phyloP scores from a whole-genome alignment of 2,113 vertebrate genomes.

The Megaleporinus macrocephalus region DNA sequence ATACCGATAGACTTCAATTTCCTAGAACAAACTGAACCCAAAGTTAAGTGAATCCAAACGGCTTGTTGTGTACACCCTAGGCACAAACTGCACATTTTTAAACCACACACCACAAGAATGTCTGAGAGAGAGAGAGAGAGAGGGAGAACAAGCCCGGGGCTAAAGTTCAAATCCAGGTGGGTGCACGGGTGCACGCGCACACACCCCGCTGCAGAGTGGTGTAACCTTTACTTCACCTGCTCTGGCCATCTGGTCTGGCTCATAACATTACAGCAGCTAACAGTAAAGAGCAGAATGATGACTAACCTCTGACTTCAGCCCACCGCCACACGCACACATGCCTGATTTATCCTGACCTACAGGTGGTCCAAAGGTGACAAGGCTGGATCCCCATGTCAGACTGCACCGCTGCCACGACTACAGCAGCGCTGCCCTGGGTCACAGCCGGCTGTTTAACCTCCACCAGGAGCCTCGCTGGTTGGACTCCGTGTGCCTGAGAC shows the following conservation, averaged over 20 bases:
- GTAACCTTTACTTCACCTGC: constrained; percentile 30
- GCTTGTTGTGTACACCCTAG: background rate
- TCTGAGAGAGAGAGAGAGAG: constrained; percentile 1
- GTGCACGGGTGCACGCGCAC: background rate
- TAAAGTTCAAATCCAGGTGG: constrained; percentile 18
- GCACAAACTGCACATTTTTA: background rate
- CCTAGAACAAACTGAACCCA: background rate
- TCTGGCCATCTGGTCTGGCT: constrained; percentile 27
- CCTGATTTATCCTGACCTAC: constrained; percentile 12
- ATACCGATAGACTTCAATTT: background rate
- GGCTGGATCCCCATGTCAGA: background rate
- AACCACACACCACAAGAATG: constrained; percentile 5
- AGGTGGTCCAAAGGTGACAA: constrained; percentile 20
- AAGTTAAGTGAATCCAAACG: background rate
- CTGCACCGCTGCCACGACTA: background rate
- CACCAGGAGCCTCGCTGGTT: background rate
- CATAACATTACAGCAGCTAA: constrained; percentile 18
- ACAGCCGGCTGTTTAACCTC: background rate
- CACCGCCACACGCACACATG: background rate
- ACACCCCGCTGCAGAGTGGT: background rate
- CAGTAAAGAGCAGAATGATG: constrained; percentile 24
- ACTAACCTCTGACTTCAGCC: constrained; percentile 22
- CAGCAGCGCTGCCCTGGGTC: background rate
- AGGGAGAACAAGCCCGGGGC: background rate
- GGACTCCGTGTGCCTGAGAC: background rate